Evolutionary conservation across 2,797 vertebrate species (phyloP).

Genomic region (Scleropages formosus): DNA sequence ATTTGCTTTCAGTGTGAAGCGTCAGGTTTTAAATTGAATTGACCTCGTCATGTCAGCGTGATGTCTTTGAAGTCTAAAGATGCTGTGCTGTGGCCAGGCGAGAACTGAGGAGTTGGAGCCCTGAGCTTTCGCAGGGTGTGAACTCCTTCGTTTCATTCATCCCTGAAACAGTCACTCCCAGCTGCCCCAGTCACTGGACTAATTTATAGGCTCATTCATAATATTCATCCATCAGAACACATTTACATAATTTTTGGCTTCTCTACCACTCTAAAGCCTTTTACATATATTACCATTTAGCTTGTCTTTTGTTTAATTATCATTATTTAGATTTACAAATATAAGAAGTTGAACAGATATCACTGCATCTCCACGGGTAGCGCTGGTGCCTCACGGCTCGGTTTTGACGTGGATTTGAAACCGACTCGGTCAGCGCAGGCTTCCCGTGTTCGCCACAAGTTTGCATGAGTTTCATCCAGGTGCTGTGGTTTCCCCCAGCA

Average conservation of each 20-base stretch:
- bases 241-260: constrained; percentile 5
- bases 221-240: constrained; percentile 5
- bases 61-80: constrained; percentile 14
- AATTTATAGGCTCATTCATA: neutral
- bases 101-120: neutral
- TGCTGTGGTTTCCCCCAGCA: too few relatives aligned
- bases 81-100: neutral
- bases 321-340: too few relatives aligned
- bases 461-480: too few relatives aligned
- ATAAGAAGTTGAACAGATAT: too few relatives aligned
- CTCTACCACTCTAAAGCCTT: neutral
- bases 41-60: constrained; percentile 5
- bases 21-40: constrained; percentile 21
- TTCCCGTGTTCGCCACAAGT: too few relatives aligned
- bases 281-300: neutral
- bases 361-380: too few relatives aligned
- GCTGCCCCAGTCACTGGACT: neutral
- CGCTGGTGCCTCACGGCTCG: too few relatives aligned
- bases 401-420: too few relatives aligned
- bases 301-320: neutral
- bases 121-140: neutral
- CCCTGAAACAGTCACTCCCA: neutral
- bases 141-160: neutral
- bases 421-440: too few relatives aligned
- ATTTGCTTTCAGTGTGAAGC: constrained; percentile 17